A percentile compares a stretch with the other conserved stretches of the same genome.
phyloP scores from a whole-genome alignment of 2,797 vertebrate species.

The Peromyscus attwateri region DNA sequence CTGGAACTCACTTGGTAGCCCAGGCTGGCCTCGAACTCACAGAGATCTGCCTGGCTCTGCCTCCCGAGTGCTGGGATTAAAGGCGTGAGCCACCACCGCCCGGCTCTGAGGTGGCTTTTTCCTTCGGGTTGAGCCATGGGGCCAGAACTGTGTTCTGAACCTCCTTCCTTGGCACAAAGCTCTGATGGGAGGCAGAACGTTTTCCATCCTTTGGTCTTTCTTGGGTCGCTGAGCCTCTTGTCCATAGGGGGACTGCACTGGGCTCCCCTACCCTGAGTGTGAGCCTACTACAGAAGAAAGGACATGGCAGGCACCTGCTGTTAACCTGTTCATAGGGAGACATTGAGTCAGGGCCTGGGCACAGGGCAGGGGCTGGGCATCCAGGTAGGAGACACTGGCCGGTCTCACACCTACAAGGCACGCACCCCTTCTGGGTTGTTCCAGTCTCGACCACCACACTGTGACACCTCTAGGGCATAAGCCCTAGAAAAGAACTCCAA shows the following conservation, averaged over 20 bases:
- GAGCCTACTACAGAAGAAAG: background rate
- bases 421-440: background rate
- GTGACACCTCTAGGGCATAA: background rate
- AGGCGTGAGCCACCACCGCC: too few relatives aligned
- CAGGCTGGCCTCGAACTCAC: too few relatives aligned
- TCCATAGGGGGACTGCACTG: too few relatives aligned
- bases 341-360: background rate
- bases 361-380: background rate
- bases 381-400: background rate
- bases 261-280: background rate
- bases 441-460: background rate
- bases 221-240: background rate
- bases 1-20: too few relatives aligned
- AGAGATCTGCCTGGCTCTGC: too few relatives aligned
- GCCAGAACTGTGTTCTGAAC: background rate
- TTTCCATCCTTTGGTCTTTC: background rate
- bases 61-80: too few relatives aligned
- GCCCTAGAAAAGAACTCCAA: background rate
- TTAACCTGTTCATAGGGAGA: background rate
- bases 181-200: rapidly evolving
- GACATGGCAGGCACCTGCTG: background rate
- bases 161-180: background rate
- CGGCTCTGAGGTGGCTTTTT: background rate
- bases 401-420: background rate
- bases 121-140: background rate